A percentile compares a stretch with the other conserved stretches of the same genome.
These are phyloP conservation scores for Cyanoramphus novaezelandiae DNA, from an alignment of 2,113 vertebrate genomes.

Conservation along the genomic window DNA sequence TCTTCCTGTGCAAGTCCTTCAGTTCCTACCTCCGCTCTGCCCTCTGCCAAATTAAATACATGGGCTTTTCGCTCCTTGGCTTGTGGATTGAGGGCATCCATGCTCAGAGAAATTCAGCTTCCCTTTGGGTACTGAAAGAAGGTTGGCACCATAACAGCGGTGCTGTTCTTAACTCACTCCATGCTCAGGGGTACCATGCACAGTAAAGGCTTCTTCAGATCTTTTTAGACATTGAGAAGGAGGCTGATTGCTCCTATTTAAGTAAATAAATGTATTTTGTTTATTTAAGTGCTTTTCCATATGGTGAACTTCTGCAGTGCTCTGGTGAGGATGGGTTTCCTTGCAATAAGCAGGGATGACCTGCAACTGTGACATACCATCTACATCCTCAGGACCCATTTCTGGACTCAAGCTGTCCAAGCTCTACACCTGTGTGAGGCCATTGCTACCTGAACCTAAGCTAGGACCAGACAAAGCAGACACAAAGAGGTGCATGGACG, in stretches of 20 bases:
- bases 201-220: neutral
- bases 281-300: neutral
- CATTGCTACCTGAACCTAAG: neutral
- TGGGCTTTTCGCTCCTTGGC: neutral
- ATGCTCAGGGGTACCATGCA: neutral
- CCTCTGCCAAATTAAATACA: constrained; percentile 56
- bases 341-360: neutral
- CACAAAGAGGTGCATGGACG: neutral
- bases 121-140: neutral
- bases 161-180: neutral
- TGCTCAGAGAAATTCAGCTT: neutral
- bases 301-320: neutral
- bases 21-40: constrained; percentile 64
- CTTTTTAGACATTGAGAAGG: neutral
- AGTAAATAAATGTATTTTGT: neutral
- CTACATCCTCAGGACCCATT: neutral
- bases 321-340: neutral
- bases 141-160: accelerated
- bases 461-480: neutral
- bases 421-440: neutral
- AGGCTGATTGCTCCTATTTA: neutral
- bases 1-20: constrained; percentile 49
- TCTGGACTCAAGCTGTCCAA: neutral
- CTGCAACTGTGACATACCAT: neutral
- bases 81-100: too few relatives aligned